Base-by-base conservation (phyloP, 2,113 vertebrate species). In the Syrrhaptes paradoxus region DNA sequence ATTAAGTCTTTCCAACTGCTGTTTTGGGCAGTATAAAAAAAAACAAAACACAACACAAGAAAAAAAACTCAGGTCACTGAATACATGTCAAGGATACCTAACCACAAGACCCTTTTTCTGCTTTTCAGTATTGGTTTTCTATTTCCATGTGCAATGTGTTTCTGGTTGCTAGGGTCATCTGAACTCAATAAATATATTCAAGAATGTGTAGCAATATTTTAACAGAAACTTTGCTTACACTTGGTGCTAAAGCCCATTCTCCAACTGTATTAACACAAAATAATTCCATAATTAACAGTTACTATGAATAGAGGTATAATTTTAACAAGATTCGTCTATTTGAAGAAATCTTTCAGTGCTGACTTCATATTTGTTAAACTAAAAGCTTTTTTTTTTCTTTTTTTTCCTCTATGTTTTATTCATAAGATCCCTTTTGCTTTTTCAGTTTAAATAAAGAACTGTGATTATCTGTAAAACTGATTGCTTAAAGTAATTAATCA, bases 401-500 rank as follows among this genome's bases (percentile, higher is more conserved):
- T 95, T 85, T 86, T 87, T 55, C 17, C 59, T 90, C 73, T 86
- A 95, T 97, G 89, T 88, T 95, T 97, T 96, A 97, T 97, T 94
- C 72, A 97, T 96, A 73, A 94, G 66, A 77, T 83, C 51, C 13
- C 31, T 85, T 97, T 96, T 89, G 45, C n/a, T 95, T 94, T 95
- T 83, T 59, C 85, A 58, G 66, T 93, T 97, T 97, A 97, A 97
- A 96, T 95, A 96, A 97, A 97, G 88, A 97, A 87, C 89, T 92
- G 86, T 96, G 93, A 97, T 97, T 97, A 97, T 97, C 88, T 96
- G 68, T 97, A 97, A 97, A 97, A 97, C 36, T 97, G 85, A 97
- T 95, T 97, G 77, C 87, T 96, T 75, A 87, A 96, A 97, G 86
- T 98, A 97, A 97, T 98, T 97, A 98, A 97, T 97, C 62, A 96